Base-by-base conservation (phyloP, 2,888 invertebrate species). In the Steinernema carpocapsae region DNA sequence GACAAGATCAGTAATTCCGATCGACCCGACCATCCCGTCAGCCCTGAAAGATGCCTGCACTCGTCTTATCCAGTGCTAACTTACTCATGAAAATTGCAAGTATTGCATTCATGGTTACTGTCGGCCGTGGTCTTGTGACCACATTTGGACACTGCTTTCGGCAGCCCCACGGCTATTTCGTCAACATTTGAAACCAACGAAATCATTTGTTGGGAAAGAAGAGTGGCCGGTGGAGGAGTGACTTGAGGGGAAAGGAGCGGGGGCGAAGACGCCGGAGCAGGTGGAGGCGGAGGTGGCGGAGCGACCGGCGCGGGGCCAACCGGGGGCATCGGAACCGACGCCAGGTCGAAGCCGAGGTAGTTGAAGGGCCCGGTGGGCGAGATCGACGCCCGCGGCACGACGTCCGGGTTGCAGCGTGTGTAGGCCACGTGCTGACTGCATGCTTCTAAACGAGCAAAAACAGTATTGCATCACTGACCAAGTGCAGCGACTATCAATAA, bases 351-450 rank as follows among this genome's bases (percentile, higher is more conserved):
- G 32, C 64, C 32, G 37, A 64, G 64, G 64, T 64, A 64, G 32
- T 37, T 64, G 32, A 64, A 32, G 4, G 64, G 26, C 7, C 32
- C 37, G 64, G 32, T 29, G 29, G 64, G 64, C 26, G 64, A 64
- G 14, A 64, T 10, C 64, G 64, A 64, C 1, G 64, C 64, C 17
- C 64, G 64, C 29, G 64, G 64, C 24, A 64, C 64, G 37, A 32
- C 32, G 37, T 64, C 64, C 32, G 29, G 17, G 4, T 29, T 48
- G 48, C n/a, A 17, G 2, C 32, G 12, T 12, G 64, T 64, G 64
- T 64, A 32, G 2, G 64, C 29, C 64, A 64, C 64, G 64, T 64
- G 64, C 24, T 12, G 56, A 17, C 64, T 64, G 64, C 64, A 29
- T 64, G 37, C 17, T 32, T 64, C 64, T 64, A 64, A 64, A 37